These are phyloP conservation scores for Teleogryllus occipitalis DNA, from an alignment of 1,140 invertebrate genomes.

Conservation along the genomic window DNA sequence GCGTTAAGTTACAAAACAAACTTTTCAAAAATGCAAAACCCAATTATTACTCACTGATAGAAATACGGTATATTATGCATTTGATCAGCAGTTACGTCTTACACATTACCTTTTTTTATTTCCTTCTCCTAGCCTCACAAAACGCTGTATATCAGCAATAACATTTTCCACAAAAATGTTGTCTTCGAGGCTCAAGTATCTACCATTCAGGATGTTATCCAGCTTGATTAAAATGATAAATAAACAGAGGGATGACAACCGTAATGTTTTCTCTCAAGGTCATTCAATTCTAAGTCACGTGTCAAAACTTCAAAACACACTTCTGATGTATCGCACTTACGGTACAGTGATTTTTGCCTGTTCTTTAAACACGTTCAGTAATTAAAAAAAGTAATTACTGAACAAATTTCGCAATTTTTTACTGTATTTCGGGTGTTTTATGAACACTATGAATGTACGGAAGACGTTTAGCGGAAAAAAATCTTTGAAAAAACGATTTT, in stretches of 20 bases:
- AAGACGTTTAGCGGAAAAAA: no score
- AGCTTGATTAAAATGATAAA: constrained; percentile 7
- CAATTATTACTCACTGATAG: no score
- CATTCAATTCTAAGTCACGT: background rate
- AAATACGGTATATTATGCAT: no score
- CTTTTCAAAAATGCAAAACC: no score
- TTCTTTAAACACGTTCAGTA: no score
- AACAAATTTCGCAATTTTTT: no score
- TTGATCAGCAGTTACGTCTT: background rate
- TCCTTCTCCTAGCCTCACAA: constrained; percentile 13
- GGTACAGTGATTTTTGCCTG: no score
- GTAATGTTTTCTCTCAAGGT: background rate
- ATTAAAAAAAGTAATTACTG: no score
- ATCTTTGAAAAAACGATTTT: no score
- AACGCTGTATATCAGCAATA: constrained; percentile 15
- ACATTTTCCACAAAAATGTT: constrained; percentile 19
- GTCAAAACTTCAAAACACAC: background rate
- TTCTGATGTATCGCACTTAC: background rate
- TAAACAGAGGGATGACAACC: background rate
- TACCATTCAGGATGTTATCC: constrained; percentile 16
- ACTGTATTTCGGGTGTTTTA: no score
- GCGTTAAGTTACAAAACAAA: no score
- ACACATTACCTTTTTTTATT: background rate
- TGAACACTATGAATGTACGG: no score
- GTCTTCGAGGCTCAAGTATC: constrained; percentile 17